Conservation (phyloP, 2,888 invertebrate genomes). For the Candidula unifasciata region DNA sequence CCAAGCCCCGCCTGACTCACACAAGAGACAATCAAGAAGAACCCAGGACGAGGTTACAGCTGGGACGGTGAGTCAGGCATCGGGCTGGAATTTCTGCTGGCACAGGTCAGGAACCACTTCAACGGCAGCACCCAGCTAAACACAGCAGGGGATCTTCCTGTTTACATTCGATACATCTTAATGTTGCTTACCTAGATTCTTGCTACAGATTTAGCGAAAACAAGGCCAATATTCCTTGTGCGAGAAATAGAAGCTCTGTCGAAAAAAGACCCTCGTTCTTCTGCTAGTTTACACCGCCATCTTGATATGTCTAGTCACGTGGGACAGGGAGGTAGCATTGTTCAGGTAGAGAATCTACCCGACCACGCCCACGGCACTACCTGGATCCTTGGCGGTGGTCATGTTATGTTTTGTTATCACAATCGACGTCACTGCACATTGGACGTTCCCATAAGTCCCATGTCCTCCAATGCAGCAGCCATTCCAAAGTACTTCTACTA, state of each 20-base stretch:
- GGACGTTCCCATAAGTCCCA: too few relatives aligned
- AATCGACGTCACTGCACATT: too few relatives aligned
- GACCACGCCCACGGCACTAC: conserved; percentile 14
- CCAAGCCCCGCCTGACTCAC: too few relatives aligned
- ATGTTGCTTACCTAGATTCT: background rate
- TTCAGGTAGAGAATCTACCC: background rate
- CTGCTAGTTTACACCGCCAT: conserved; percentile 29
- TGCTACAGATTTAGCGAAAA: background rate
- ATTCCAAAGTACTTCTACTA: too few relatives aligned
- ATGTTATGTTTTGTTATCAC: too few relatives aligned
- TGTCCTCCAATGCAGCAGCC: too few relatives aligned
- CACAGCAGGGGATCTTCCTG: background rate
- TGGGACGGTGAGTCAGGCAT: background rate
- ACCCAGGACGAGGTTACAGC: too few relatives aligned
- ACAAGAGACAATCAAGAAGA: too few relatives aligned
- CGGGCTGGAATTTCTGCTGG: background rate
- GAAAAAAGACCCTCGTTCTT: background rate
- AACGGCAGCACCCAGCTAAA: background rate
- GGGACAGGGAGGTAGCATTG: background rate
- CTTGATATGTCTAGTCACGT: conserved; percentile 22
- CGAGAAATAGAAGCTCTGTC: background rate
- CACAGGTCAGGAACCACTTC: background rate
- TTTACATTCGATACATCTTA: background rate
- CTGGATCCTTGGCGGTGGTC: too few relatives aligned
- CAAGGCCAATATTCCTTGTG: background rate